A percentile compares a stretch with the other conserved stretches of the same genome.
Conservation (phyloP, 2,888 invertebrate species). For the Tenthredo mesomela region DNA sequence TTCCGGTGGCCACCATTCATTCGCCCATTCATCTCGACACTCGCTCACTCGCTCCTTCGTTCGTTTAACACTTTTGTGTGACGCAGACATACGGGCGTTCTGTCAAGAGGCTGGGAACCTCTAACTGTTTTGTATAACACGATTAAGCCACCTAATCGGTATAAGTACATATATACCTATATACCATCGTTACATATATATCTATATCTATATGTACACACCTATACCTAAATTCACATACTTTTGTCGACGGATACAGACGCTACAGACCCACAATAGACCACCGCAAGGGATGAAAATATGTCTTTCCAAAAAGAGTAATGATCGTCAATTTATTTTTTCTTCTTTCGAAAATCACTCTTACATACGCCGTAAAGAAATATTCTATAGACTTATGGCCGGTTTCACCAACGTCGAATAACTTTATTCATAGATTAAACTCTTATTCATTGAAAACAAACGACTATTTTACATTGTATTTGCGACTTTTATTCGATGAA, state of each 20-base stretch:
- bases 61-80: constrained; percentile 76
- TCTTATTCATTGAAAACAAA: too few relatives aligned
- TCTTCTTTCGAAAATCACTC: not conserved
- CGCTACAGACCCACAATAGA: not conserved
- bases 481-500: too few relatives aligned
- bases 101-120: constrained; percentile 70
- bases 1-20: constrained; percentile 59
- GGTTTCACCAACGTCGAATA: too few relatives aligned
- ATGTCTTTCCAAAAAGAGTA: not conserved
- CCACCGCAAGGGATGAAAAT: not conserved
- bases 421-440: too few relatives aligned
- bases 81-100: constrained; percentile 74
- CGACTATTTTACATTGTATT: too few relatives aligned
- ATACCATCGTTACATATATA: not conserved
- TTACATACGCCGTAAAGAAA: not conserved
- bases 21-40: constrained; percentile 68
- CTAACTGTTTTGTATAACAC: constrained; percentile 74
- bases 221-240: not conserved
- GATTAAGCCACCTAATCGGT: constrained; percentile 64
- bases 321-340: not conserved
- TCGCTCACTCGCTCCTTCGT: constrained; percentile 54
- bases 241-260: not conserved
- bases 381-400: not conserved
- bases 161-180: constrained; percentile 17
- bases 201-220: not conserved